Evolutionary conservation across 2,113 vertebrate genomes (phyloP).

Genomic region (Thalassarche chlororhynchos): DNA sequence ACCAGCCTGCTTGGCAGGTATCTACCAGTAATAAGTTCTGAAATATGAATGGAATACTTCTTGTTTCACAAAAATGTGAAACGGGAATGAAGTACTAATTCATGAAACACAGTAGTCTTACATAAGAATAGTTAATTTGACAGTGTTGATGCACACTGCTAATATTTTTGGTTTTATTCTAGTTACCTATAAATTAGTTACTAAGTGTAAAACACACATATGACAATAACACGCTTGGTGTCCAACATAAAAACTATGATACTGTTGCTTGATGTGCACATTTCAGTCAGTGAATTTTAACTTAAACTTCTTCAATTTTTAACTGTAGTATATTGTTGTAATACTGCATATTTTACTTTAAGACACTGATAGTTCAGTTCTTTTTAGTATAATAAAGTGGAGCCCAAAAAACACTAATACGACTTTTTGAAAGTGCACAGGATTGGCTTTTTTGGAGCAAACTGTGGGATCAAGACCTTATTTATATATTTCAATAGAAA

Average conservation of each 20-base stretch:
- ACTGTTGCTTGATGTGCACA: background rate
- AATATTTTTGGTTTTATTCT: background rate
- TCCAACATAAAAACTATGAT: background rate
- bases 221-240: background rate
- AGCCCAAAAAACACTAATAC: background rate
- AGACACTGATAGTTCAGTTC: background rate
- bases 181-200: background rate
- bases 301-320: background rate
- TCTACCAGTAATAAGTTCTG: background rate
- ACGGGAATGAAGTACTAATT: background rate
- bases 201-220: background rate
- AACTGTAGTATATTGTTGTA: background rate
- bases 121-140: background rate
- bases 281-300: background rate
- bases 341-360: background rate
- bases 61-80: background rate
- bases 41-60: background rate
- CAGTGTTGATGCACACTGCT: background rate
- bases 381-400: background rate
- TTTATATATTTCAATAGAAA: background rate
- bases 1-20: background rate
- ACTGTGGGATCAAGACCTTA: background rate
- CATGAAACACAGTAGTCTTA: background rate
- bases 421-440: background rate
- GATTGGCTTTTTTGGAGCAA: background rate